phyloP scores from a whole-genome alignment of 2,888 invertebrate genomes.

The Tipula lateralis region DNA sequence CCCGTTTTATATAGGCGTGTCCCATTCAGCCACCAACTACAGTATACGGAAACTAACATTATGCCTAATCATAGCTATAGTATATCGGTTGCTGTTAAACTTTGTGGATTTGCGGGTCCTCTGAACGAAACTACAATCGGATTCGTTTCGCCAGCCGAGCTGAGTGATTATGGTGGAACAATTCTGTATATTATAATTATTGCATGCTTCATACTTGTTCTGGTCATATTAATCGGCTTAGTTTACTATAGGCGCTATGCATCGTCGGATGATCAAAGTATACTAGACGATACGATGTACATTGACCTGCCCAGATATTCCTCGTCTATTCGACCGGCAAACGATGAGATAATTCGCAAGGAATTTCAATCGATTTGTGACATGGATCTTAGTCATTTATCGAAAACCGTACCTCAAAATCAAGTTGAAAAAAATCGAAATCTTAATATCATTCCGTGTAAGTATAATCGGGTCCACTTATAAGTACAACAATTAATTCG shows the following conservation, averaged over 20 bases:
- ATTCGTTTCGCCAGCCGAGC: not conserved
- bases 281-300: too few relatives aligned
- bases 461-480: not conserved
- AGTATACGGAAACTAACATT: not conserved
- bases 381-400: not conserved
- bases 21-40: not conserved
- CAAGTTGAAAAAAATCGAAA: not conserved
- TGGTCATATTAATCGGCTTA: not conserved
- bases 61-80: not conserved
- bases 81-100: not conserved
- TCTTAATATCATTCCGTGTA: not conserved
- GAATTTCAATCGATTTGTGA: not conserved
- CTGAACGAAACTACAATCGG: not conserved
- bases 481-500: not conserved
- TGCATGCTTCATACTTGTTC: not conserved
- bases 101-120: not conserved
- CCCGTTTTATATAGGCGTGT: not conserved
- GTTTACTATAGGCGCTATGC: not conserved
- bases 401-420: not conserved
- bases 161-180: not conserved
- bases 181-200: not conserved
- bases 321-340: not conserved
- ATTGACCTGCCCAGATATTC: not conserved
- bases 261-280: not conserved
- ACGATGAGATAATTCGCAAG: not conserved